Percentiles rank a stretch among this genome's conserved stretches.
phyloP scores from a whole-genome alignment of 2,888 invertebrate species.

The Hirtodrosophila trivittata region DNA sequence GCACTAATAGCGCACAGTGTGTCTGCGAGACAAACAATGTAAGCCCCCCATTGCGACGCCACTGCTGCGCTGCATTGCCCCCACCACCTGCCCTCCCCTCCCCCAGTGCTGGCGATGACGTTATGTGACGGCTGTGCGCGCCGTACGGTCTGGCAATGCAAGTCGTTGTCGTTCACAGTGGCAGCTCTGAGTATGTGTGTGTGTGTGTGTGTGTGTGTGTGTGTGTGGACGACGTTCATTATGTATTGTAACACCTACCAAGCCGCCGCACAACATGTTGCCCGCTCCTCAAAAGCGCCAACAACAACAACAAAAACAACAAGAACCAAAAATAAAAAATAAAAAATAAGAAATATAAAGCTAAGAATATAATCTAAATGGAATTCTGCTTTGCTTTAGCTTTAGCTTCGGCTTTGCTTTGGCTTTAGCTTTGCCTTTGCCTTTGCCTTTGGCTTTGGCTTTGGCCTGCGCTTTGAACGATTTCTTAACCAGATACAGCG shows the following conservation, averaged over 20 bases:
- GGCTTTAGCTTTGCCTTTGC: conserved; percentile 41
- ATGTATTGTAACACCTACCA: conserved; percentile 72
- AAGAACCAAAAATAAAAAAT: conserved; percentile 21
- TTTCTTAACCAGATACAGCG: conserved; percentile 59
- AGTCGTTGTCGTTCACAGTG: conserved; percentile 23
- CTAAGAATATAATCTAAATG: conserved; percentile 71
- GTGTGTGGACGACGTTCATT: conserved; percentile 50
- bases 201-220: conserved; percentile 19
- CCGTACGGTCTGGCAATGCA: conserved; percentile 72
- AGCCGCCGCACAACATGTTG: conserved; percentile 58
- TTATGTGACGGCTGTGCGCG: conserved; percentile 66
- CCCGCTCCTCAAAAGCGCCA: conserved; percentile 60
- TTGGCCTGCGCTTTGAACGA: conserved; percentile 53
- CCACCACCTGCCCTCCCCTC: neutral
- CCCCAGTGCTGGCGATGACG: conserved; percentile 59
- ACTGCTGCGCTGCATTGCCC: conserved; percentile 7
- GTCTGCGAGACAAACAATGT: conserved; percentile 14
- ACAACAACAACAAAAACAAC: conserved; percentile 44
- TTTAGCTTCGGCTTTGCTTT: conserved; percentile 33
- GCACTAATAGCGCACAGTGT: no score
- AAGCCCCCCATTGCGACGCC: conserved; percentile 21
- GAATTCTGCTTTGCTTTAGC: conserved; percentile 69
- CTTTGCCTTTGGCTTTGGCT: conserved; percentile 36
- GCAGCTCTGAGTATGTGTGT: conserved; percentile 34
- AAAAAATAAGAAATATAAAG: conserved; percentile 5